Evolutionary conservation across 1,140 invertebrate species (phyloP).

Genomic region (Oscheius sp.): DNA sequence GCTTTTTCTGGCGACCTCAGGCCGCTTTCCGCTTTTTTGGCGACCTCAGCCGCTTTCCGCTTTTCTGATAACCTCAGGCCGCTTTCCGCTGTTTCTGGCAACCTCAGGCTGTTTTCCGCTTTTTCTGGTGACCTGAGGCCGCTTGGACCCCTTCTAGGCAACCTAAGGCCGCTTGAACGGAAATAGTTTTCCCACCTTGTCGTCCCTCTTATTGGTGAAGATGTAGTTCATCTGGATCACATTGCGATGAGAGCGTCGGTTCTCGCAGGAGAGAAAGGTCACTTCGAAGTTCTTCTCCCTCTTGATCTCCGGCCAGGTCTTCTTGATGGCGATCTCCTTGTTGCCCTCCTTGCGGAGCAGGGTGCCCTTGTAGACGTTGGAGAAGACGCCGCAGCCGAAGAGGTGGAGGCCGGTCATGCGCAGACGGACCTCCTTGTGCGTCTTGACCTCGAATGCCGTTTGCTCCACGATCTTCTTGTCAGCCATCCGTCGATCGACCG

Average conservation of each 20-base stretch:
- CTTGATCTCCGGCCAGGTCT: constrained; percentile 44
- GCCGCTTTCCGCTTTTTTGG: too few relatives aligned
- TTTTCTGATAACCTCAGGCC: too few relatives aligned
- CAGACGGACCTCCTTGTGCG: constrained; percentile 4
- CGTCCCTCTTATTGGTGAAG: constrained; percentile 36
- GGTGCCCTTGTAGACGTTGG: constrained; percentile 25
- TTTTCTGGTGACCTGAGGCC: too few relatives aligned
- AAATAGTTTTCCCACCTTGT: constrained; percentile 21
- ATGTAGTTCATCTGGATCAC: constrained; percentile 50
- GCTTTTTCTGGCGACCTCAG: too few relatives aligned
- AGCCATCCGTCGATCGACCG: too few relatives aligned
- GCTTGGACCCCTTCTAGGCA: too few relatives aligned
- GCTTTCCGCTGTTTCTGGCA: too few relatives aligned
- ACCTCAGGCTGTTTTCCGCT: too few relatives aligned
- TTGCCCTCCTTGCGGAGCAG: neutral
- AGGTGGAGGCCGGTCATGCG: constrained; percentile 14
- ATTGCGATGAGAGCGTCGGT: constrained; percentile 38
- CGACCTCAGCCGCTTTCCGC: too few relatives aligned
- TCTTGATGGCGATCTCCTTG: constrained; percentile 50
- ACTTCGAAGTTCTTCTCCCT: constrained; percentile 38
- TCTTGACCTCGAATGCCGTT: constrained; percentile 10
- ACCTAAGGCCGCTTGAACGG: neutral
- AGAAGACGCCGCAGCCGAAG: constrained; percentile 21
- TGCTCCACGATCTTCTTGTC: constrained; percentile 3
- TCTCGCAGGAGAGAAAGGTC: constrained; percentile 31